These are phyloP conservation scores for Nestor notabilis DNA, from an alignment of 2,113 vertebrate species.

Conservation along the genomic window DNA sequence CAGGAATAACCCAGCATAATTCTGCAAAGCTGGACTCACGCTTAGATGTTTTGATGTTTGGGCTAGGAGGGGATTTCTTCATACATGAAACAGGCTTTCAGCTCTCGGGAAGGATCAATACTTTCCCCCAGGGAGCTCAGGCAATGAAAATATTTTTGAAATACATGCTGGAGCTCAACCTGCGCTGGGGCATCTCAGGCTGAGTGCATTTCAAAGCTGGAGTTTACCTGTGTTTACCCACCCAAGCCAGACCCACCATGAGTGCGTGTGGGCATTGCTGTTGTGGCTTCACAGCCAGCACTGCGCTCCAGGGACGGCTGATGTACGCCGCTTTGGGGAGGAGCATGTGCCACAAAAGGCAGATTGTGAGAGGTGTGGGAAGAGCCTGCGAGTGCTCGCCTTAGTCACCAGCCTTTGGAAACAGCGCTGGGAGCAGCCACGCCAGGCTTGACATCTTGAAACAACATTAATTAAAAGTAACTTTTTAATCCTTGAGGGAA, in stretches of 20 bases:
- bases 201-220: not conserved
- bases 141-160: conserved; percentile 50
- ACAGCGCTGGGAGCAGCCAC: not conserved
- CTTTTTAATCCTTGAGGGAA: conserved; percentile 26
- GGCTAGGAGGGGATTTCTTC: conserved; percentile 50
- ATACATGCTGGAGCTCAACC: not conserved
- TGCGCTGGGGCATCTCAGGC: fast-evolving
- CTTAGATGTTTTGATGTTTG: conserved; percentile 52
- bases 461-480: conserved; percentile 43
- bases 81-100: conserved; percentile 45
- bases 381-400: not conserved
- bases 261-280: not conserved
- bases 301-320: fast-evolving
- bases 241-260: not conserved
- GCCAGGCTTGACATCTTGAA: conserved; percentile 20
- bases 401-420: not conserved
- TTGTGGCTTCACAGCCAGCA: fast-evolving
- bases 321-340: fast-evolving
- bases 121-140: not conserved
- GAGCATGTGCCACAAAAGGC: not conserved
- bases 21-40: conserved; percentile 18
- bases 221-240: not conserved
- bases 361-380: not conserved
- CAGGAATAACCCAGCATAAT: conserved; percentile 20
- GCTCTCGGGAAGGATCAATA: not conserved